Evolutionary conservation across 53 echinoderm and acorn worm genomes (phyloP).

Genomic region (Actinopyga echinites): DNA sequence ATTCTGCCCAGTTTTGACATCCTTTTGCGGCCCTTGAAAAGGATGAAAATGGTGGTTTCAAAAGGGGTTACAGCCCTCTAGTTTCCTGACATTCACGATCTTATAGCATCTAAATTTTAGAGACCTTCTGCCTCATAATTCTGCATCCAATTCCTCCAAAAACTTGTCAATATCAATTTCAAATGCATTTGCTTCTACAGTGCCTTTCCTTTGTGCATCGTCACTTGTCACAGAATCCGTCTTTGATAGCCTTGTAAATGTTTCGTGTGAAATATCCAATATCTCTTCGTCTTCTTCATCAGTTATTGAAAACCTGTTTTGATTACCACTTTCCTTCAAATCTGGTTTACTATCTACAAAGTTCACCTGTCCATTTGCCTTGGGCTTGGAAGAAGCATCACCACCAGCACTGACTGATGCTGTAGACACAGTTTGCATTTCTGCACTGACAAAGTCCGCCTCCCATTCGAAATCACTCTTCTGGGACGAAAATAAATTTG

Average conservation of each 20-base stretch:
- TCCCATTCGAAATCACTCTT: constrained; percentile 67
- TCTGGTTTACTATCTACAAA: not conserved
- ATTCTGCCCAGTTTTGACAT: too few species aligned
- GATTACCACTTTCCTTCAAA: not conserved
- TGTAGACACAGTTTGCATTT: constrained; percentile 12
- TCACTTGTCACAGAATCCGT: not conserved
- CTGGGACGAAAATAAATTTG: constrained; percentile 33
- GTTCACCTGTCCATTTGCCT: not conserved
- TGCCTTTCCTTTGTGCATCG: not conserved
- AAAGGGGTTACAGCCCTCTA: too few species aligned
- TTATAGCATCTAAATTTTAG: too few species aligned
- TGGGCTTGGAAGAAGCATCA: not conserved
- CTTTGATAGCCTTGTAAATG: not conserved
- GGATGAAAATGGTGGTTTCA: too few species aligned
- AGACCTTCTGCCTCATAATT: constrained; percentile 33
- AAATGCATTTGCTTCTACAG: constrained; percentile 37
- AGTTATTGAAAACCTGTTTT: constrained; percentile 8
- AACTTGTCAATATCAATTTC: constrained; percentile 77
- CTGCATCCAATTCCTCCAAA: constrained; percentile 67
- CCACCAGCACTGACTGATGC: not conserved
- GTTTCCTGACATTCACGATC: too few species aligned
- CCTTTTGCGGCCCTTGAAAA: too few species aligned
- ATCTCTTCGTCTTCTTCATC: constrained; percentile 28
- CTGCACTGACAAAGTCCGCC: constrained; percentile 67
- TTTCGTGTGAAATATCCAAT: not conserved